These are phyloP conservation scores for Leptinotarsa undecemlineata DNA, from an alignment of 1,140 invertebrate species.

Conservation along the genomic window DNA sequence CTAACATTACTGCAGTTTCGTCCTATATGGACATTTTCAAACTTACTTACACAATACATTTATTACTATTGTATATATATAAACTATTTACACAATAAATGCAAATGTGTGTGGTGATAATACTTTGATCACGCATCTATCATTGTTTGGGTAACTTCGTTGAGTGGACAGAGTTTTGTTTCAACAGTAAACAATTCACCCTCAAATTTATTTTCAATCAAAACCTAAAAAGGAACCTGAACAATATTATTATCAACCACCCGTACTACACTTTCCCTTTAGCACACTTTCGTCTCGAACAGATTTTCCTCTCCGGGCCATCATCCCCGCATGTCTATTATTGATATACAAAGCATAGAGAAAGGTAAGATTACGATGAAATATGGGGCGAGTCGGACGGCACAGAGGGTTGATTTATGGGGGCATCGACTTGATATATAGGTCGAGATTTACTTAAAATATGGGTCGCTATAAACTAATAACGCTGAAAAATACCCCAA, in stretches of 20 bases:
- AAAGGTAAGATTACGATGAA: constrained; percentile 12
- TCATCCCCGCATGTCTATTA: constrained; percentile 9
- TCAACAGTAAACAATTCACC: too few species aligned
- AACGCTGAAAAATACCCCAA: constrained; percentile 17
- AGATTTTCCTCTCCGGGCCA: not conserved
- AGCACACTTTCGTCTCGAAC: not conserved
- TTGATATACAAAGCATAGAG: constrained; percentile 8
- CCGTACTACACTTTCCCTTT: not conserved
- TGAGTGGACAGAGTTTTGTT: too few species aligned
- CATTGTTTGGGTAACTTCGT: too few species aligned
- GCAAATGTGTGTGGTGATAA: too few species aligned
- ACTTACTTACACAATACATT: too few species aligned
- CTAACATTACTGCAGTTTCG: too few species aligned
- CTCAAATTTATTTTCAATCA: too few species aligned
- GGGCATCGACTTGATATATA: constrained; percentile 23
- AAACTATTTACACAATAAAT: too few species aligned
- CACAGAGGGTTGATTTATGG: constrained; percentile 10
- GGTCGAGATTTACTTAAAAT: constrained; percentile 25
- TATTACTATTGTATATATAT: too few species aligned
- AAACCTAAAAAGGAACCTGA: not conserved
- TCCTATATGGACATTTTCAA: too few species aligned
- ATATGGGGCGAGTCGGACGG: not conserved
- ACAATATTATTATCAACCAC: not conserved
- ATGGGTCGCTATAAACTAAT: constrained; percentile 21
- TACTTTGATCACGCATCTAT: too few species aligned